A percentile compares a stretch with the other conserved stretches of the same genome.
These are phyloP conservation scores for Aplodontia rufa DNA, from an alignment of 2,113 vertebrate species.

Conservation along the genomic window DNA sequence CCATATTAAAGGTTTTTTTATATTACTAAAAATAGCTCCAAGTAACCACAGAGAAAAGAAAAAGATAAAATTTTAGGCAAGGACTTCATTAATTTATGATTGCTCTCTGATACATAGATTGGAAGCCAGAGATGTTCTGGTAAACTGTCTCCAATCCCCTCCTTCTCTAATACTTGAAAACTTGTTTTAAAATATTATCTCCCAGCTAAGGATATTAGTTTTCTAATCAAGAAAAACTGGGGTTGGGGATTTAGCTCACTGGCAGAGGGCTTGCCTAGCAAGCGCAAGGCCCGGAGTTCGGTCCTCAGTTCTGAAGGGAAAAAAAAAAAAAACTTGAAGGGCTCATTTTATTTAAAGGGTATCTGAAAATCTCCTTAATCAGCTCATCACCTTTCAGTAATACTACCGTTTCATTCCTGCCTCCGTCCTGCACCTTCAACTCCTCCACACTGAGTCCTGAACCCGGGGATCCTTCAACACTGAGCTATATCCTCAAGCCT, in stretches of 20 bases:
- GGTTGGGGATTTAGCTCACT: too few species aligned
- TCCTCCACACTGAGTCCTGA: too few species aligned
- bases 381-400: slow-evolving; percentile 1
- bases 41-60: slow-evolving; percentile 1
- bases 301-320: too few species aligned
- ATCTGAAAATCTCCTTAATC: background rate
- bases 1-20: background rate
- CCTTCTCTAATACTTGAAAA: slow-evolving; percentile 31
- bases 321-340: too few species aligned
- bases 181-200: background rate
- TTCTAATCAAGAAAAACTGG: background rate
- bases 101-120: background rate
- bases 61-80: slow-evolving; percentile 9
- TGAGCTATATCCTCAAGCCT: too few species aligned
- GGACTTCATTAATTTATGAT: background rate
- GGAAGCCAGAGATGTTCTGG: too few species aligned
- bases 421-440: too few species aligned
- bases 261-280: too few species aligned
- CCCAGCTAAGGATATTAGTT: background rate
- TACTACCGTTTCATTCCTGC: background rate
- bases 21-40: background rate
- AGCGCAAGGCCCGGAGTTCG: too few species aligned
- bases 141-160: background rate
- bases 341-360: background rate
- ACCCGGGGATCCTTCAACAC: too few species aligned